Evolutionary conservation across 2,888 invertebrate species (phyloP).

Genomic region (Phengaris arion): DNA sequence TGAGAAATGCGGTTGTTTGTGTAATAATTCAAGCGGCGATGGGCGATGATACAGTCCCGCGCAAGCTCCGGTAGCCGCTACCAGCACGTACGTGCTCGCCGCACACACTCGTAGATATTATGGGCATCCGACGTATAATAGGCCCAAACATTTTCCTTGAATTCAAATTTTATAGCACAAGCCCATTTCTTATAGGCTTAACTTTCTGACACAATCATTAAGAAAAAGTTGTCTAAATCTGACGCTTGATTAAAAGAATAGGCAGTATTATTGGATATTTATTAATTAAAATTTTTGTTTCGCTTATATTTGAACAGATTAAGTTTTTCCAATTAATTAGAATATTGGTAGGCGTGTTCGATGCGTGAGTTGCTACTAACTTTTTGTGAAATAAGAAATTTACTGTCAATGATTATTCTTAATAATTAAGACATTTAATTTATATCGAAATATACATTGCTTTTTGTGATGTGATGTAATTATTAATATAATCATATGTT

Average conservation of each 20-base stretch:
- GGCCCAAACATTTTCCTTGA: conserved; percentile 50
- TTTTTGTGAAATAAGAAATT: conserved; percentile 49
- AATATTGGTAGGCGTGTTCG: conserved; percentile 47
- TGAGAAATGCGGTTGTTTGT: conserved; percentile 55
- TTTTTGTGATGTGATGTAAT: no score
- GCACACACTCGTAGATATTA: conserved; percentile 38
- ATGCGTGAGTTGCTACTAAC: conserved; percentile 60
- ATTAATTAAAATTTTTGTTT: conserved; percentile 53
- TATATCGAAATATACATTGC: no score
- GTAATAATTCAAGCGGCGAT: conserved; percentile 69
- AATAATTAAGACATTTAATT: background rate
- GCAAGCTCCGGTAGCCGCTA: conserved; percentile 39
- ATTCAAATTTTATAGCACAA: conserved; percentile 55
- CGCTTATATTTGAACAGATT: conserved; percentile 45
- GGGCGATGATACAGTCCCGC: conserved; percentile 67
- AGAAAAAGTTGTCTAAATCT: conserved; percentile 71
- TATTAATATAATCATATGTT: no score
- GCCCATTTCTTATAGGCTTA: conserved; percentile 71
- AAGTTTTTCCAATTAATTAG: conserved; percentile 44
- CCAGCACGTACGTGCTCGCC: conserved; percentile 41
- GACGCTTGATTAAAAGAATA: conserved; percentile 75
- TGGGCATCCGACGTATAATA: conserved; percentile 15
- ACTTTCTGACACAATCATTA: conserved; percentile 67
- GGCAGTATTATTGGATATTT: conserved; percentile 52
- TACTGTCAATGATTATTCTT: background rate